phyloP scores from a whole-genome alignment of 2,797 vertebrate species.

The Tokudaia muenninki region DNA sequence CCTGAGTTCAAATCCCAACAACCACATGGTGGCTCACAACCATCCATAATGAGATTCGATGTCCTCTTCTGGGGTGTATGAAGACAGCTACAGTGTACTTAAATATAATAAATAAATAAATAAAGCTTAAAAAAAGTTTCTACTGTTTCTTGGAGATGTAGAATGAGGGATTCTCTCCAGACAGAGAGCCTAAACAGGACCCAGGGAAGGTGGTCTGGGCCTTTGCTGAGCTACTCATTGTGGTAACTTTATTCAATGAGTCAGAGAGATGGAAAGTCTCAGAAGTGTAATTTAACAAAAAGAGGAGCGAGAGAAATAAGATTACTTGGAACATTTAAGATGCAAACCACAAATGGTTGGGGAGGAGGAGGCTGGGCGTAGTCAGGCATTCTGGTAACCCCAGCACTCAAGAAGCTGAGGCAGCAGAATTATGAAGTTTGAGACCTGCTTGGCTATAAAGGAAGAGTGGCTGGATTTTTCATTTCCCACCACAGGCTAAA shows the following conservation, averaged over 20 bases:
- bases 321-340: slow-evolving; percentile 10
- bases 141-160: slow-evolving; percentile 2
- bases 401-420: not conserved
- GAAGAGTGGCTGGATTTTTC: not conserved
- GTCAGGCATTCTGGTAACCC: not conserved
- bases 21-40: too few relatives aligned
- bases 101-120: too few relatives aligned
- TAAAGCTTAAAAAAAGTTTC: not conserved
- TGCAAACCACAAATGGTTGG: not conserved
- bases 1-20: too few relatives aligned
- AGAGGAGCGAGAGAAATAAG: not conserved
- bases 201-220: not conserved
- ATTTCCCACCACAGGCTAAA: slow-evolving; percentile 27
- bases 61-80: too few relatives aligned
- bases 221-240: slow-evolving; percentile 34
- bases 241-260: slow-evolving; percentile 53
- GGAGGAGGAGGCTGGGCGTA: too few relatives aligned
- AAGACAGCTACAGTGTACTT: too few relatives aligned
- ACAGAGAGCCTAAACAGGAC: slow-evolving; percentile 15
- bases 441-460: not conserved
- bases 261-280: not conserved
- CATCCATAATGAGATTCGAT: too few relatives aligned
- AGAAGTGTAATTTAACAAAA: slow-evolving; percentile 25
- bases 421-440: not conserved
- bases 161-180: slow-evolving; percentile 39